These are phyloP conservation scores for Hoplodrina ambigua DNA, from an alignment of 2,888 invertebrate species.

Conservation along the genomic window DNA sequence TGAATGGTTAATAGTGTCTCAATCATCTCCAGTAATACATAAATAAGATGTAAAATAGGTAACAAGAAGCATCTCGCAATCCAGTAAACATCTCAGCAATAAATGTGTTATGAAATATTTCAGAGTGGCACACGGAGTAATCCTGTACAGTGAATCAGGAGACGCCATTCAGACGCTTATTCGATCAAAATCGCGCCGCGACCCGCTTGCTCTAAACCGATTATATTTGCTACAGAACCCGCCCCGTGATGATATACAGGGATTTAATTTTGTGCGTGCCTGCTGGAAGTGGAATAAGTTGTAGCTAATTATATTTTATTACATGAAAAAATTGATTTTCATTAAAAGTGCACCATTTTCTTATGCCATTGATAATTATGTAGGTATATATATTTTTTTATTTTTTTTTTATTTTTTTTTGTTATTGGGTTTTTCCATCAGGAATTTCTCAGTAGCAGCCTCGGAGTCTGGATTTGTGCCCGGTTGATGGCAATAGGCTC, in stretches of 20 bases:
- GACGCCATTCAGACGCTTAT: constrained; percentile 62
- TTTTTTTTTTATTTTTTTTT: no score
- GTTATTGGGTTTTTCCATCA: no score
- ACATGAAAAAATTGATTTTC: neutral
- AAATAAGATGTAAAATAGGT: constrained; percentile 15
- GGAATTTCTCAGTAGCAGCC: no score
- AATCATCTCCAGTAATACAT: neutral
- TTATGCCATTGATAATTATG: no score
- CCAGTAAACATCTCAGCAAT: constrained; percentile 44
- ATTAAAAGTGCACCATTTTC: no score
- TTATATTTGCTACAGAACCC: constrained; percentile 57
- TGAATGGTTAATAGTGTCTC: no score
- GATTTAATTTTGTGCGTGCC: neutral
- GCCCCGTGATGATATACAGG: constrained; percentile 28
- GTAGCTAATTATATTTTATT: neutral
- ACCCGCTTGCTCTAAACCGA: constrained; percentile 60
- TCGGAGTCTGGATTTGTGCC: no score
- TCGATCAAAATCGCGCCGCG: constrained; percentile 58
- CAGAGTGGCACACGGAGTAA: constrained; percentile 41
- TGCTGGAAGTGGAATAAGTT: neutral
- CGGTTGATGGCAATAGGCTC: no score
- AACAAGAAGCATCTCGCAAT: constrained; percentile 16
- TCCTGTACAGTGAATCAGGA: constrained; percentile 51
- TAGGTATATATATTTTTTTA: no score
- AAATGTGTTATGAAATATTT: constrained; percentile 49